Base-by-base conservation (phyloP, 2,113 vertebrate genomes). In the Takifugu bimaculatus region DNA sequence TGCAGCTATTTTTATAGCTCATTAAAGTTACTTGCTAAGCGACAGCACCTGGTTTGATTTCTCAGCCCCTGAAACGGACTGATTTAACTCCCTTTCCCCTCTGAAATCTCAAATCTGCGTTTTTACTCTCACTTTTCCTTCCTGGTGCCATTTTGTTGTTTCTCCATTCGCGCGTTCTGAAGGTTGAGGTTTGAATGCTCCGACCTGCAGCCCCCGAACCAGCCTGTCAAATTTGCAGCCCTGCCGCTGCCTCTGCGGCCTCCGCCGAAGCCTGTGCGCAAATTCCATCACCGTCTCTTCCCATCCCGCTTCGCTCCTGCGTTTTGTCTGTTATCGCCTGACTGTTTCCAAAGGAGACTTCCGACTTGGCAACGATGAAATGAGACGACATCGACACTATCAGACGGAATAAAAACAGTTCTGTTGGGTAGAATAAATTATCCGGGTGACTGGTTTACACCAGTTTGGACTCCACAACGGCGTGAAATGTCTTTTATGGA, bases 261-360 rank as follows among this genome's bases (percentile, higher is more conserved):
- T 51, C 72, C 27, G 57, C 43, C 13, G 59, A 55, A 71, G 77
- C 74, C 76, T 72, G 55, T 32, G 63, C 80, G 65, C 66, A 6
- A 20, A n/a, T 6, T 5, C 48, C 70, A 85, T 86, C 69, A 76
- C 83, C 82, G 53, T 57, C 65, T 81, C 74, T 82, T 83, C 75
- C 85, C 65, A 64, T 73, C 86, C 74, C 59, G 57, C 77, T 83
- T 75, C 20, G 74, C 78, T 75, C 78, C 87, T 90, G 89, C 81
- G 81, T 89, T 87, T 66, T 88, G 87, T 92, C 90, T 91, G 85
- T 91, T 89, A 90, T 85, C 89, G 86, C 91, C 87, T 80, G 72
- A 63, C 75, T 88, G 80, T 86, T 90, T 89, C 90, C 87, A 88
- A 86, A 90, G 83, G 72, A 84, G 69, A 82, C 81, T 90, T 91